Percentiles rank a stretch among this genome's conserved stretches.
Conservation (phyloP, 1,140 invertebrate genomes). For the Acromyrmex echinatior region DNA sequence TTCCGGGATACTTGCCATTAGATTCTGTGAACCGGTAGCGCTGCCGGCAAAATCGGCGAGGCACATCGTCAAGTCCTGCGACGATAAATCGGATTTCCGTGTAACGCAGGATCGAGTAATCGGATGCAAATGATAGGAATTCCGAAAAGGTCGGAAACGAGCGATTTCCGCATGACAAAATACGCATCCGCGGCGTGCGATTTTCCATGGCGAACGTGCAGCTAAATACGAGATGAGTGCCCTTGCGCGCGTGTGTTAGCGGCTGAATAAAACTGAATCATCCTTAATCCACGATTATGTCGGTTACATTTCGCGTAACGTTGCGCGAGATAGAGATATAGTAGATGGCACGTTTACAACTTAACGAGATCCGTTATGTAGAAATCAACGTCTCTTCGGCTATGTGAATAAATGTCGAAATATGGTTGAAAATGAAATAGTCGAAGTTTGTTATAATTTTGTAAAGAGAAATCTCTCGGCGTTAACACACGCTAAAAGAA, state of each 20-base stretch:
- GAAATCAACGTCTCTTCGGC: slow-evolving; percentile 9
- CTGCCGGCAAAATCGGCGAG: slow-evolving; percentile 30
- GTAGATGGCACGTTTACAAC: background rate
- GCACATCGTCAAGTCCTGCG: slow-evolving; percentile 41
- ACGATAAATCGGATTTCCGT: slow-evolving; percentile 64
- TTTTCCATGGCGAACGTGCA: slow-evolving; percentile 31
- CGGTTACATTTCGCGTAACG: slow-evolving; percentile 36
- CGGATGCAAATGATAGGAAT: slow-evolving; percentile 64
- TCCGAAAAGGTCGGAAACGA: slow-evolving; percentile 62
- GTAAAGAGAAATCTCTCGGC: background rate
- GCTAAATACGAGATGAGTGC: slow-evolving; percentile 30
- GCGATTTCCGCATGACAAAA: slow-evolving; percentile 63
- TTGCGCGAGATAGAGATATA: background rate
- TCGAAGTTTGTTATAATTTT: background rate
- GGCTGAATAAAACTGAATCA: slow-evolving; percentile 57
- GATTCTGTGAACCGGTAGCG: slow-evolving; percentile 7
- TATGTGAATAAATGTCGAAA: slow-evolving; percentile 26
- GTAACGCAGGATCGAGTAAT: slow-evolving; percentile 58
- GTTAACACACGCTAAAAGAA: background rate
- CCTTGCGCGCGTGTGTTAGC: background rate
- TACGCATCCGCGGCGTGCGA: slow-evolving; percentile 40
- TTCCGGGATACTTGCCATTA: slow-evolving; percentile 45
- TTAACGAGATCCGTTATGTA: slow-evolving; percentile 15
- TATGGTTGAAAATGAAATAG: background rate
- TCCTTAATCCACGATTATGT: slow-evolving; percentile 50